Base-by-base conservation (phyloP, 2,888 invertebrate species). In the Phragmatobia fuliginosa region DNA sequence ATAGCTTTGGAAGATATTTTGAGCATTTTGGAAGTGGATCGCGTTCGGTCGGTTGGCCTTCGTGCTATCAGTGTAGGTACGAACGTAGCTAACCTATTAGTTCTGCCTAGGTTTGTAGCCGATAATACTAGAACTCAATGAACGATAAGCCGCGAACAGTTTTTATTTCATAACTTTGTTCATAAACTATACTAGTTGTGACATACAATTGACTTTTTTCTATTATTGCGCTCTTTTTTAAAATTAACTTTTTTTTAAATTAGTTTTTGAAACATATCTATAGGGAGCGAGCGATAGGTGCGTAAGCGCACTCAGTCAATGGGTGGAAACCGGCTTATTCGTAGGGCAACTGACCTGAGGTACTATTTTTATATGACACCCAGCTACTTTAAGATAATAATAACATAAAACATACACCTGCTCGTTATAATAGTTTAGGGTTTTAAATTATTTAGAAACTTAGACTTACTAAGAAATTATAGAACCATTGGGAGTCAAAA, bases 11-110 rank as follows among this genome's bases (percentile, higher is more conserved):
- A 74, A 77, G 80, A 73, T 72, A 88, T 85, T 88, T 89, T 14
- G 74, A 77, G 89, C 83, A 77, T 75, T 89, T 85, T 89, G 88
- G 88, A 78, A 72, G 64, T 76, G 71, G 77, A 78, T 83, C 76
- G 84, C 85, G 85, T 88, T 84, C 76, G 72, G 83, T 84, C 84
- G 86, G 81, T 82, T 88, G 90, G 88, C 91, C 91, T 91, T 90
- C 90, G 85, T 74, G 82, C 78, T 88, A 88, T 88, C 86, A 86
- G 80, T 76, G 76, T 70, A 77, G 75, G 75, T 78, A 81, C 71
- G 71, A 70, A 81, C 75, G 76, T 68, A 71, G 74, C 79, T 79
- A 82, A 79, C 79, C 80, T 75, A 80, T 71, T 80, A 83, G 81
- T 80, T 80, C 68, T 79, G 75, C 73, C 78, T 86, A 85, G 74